These are phyloP conservation scores for Wasmannia auropunctata DNA, from an alignment of 1,140 invertebrate species.

Conservation along the genomic window DNA sequence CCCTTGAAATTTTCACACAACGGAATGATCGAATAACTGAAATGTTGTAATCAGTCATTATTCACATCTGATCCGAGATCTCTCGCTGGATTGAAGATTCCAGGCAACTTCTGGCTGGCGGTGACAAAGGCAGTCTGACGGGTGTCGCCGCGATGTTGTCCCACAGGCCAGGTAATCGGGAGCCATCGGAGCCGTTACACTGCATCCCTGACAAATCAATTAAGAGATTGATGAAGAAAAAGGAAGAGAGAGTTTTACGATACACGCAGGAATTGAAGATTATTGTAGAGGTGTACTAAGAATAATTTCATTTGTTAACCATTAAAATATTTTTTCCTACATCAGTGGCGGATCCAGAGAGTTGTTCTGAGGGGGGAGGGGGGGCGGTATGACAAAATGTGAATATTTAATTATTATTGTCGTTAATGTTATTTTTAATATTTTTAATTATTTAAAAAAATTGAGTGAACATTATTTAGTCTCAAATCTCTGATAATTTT, in stretches of 20 bases:
- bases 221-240: neutral
- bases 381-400: no score
- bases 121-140: constrained; percentile 85
- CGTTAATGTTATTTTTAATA: no score
- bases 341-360: no score
- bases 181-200: constrained; percentile 96
- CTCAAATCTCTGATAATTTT: no score
- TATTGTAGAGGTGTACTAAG: no score
- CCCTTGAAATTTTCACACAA: neutral
- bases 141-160: constrained; percentile 87
- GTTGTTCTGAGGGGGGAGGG: no score
- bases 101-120: constrained; percentile 83
- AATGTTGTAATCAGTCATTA: neutral
- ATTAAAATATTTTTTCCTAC: no score
- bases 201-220: constrained; percentile 89
- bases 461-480: no score
- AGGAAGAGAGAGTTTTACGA: neutral
- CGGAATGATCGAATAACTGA: neutral
- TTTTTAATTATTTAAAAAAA: no score
- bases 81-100: constrained; percentile 53
- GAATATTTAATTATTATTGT: no score
- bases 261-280: neutral
- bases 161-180: constrained; percentile 92
- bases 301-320: no score
- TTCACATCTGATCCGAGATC: constrained; percentile 65